Conservation (phyloP, 1,140 invertebrate species). For the Odontomachus brunneus region DNA sequence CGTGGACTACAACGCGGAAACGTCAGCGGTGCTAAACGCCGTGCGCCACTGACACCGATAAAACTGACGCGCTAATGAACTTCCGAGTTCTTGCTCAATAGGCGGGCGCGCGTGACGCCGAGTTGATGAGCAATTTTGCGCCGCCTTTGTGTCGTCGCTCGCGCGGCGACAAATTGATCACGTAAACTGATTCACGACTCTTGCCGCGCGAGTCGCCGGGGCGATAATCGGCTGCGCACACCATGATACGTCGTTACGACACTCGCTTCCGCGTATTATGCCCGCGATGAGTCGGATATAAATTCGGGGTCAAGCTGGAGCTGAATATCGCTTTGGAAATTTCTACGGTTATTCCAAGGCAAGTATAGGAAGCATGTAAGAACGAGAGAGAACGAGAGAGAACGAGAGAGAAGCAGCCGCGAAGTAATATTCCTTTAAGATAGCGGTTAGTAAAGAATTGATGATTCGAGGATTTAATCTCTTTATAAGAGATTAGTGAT, state of each 20-base stretch:
- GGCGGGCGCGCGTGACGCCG: not conserved
- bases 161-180: conserved; percentile 41
- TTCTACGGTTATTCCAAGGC: too few species aligned
- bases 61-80: conserved; percentile 52
- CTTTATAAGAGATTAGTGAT: too few species aligned
- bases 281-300: not conserved
- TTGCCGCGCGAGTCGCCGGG: not conserved
- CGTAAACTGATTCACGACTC: conserved; percentile 25
- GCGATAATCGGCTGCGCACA: conserved; percentile 10
- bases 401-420: too few species aligned
- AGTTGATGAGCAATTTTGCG: too few species aligned
- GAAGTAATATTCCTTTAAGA: too few species aligned
- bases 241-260: not conserved
- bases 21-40: not conserved
- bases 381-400: too few species aligned
- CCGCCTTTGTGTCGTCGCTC: not conserved
- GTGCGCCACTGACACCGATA: not conserved
- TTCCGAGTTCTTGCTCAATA: conserved; percentile 20
- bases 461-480: too few species aligned
- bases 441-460: too few species aligned
- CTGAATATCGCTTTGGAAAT: too few species aligned
- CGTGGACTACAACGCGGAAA: not conserved
- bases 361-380: too few species aligned
- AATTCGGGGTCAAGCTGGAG: too few species aligned
- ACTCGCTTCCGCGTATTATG: not conserved